Evolutionary conservation across 2,113 vertebrate species (phyloP).

Genomic region (Scalopus aquaticus): DNA sequence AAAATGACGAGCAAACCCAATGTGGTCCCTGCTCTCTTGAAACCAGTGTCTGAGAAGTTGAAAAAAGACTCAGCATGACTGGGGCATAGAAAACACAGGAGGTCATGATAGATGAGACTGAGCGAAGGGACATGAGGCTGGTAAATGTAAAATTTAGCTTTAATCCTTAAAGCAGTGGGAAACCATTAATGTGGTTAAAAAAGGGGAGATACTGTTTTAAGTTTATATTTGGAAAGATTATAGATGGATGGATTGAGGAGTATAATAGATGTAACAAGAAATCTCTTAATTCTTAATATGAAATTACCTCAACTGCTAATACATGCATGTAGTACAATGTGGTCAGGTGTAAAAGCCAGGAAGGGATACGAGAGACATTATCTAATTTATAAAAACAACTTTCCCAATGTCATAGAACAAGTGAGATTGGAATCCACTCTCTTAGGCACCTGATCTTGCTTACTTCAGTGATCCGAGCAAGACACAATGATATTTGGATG

Average conservation of each 20-base stretch:
- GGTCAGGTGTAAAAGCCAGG: background rate
- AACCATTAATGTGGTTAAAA: background rate
- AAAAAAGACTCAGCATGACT: background rate
- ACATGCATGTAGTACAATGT: too few species aligned
- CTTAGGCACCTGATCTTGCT: background rate
- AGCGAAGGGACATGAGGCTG: background rate
- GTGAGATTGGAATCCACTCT: background rate
- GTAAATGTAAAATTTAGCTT: background rate
- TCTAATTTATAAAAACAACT: background rate
- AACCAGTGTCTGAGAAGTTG: background rate
- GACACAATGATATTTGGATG: too few species aligned
- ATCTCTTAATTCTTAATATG: background rate
- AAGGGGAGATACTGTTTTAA: background rate
- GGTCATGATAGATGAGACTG: background rate
- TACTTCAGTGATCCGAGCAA: background rate
- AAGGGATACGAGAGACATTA: background rate
- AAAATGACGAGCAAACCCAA: background rate
- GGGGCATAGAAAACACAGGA: background rate
- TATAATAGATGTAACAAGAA: background rate
- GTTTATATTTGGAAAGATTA: background rate
- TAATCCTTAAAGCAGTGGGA: background rate
- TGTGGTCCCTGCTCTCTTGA: background rate
- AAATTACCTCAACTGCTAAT: background rate
- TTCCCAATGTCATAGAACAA: background rate
- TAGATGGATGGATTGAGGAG: background rate